Conservation (phyloP, 2,797 vertebrate species). For the Gambelia wislizenii region DNA sequence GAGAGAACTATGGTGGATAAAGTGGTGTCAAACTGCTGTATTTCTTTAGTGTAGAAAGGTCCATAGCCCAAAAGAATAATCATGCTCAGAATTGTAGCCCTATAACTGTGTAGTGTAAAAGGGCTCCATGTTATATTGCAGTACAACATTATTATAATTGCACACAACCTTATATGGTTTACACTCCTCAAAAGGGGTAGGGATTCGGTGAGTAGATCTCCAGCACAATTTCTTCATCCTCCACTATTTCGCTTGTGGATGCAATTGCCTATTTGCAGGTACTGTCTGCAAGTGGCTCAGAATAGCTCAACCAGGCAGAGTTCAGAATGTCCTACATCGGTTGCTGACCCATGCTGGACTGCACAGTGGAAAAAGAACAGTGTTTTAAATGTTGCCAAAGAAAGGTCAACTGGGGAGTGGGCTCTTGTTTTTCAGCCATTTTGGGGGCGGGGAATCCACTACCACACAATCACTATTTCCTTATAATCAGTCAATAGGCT, state of each 20-base stretch:
- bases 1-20: too few species aligned
- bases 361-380: constrained; percentile 9
- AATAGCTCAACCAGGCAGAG: constrained; percentile 22
- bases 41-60: too few species aligned
- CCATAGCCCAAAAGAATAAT: too few species aligned
- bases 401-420: background rate
- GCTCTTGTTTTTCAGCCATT: background rate
- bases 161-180: background rate
- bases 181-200: background rate
- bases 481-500: background rate
- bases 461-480: background rate
- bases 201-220: background rate
- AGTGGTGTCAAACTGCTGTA: too few species aligned
- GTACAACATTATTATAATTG: too few species aligned
- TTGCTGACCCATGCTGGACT: constrained; percentile 17
- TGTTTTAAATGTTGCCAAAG: background rate
- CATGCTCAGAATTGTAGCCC: too few species aligned
- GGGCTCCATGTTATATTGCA: too few species aligned
- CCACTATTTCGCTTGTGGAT: background rate
- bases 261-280: background rate
- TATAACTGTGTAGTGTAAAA: too few species aligned
- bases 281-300: constrained; percentile 11
- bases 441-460: background rate
- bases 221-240: background rate
- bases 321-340: constrained; percentile 38